Base-by-base conservation (phyloP, 2,113 vertebrate species). In the Corvus hawaiiensis region DNA sequence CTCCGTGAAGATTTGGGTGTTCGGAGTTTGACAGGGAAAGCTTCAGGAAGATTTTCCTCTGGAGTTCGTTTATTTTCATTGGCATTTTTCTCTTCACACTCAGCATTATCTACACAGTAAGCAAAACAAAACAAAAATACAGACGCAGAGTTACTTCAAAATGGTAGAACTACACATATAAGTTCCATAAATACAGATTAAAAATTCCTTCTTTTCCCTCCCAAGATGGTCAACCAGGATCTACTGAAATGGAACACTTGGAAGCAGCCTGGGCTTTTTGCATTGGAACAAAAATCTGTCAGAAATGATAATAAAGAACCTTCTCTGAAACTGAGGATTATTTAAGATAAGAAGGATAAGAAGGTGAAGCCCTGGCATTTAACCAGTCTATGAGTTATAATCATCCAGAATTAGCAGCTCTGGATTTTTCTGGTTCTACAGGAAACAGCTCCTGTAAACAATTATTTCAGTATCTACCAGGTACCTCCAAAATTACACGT, bases 31-130 rank as follows among this genome's bases (percentile, higher is more conserved):
- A 71, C 0, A 0, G 79, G 64, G 12, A 94, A 56, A 56, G 37
- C 20, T 75, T 48, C 28, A 26, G 67, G 82, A 84, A 17, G 19
- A 19, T 68, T 78, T 84, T 92, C 27, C 74, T 82, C 64, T 48
- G 64, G 67, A 56, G 5, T 86, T 75, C n/a, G 73, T 51, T 94
- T 92, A 9, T 56, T 91, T 61, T 55, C 55, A 28, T 23, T 22
- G 48, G 41, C 30, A 27, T 41, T n/a, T 83, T 78, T 58, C 76
- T 33, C 80, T 91, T 93, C 69, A 43, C 33, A 6, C 22, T 95
- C 88, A 68, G 43, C 41, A 44, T 87, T 74, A 72, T 43, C 97
- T 97, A 72, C 33, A 78, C 71, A 88, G 32, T 16, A 89, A 80
- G 66, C 24, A 94, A 94, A 91, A 4, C 16, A 89, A 69, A 62